Percentiles rank a stretch among this genome's conserved stretches.
phyloP scores from a whole-genome alignment of 2,888 invertebrate species.

The Lymantria dispar region DNA sequence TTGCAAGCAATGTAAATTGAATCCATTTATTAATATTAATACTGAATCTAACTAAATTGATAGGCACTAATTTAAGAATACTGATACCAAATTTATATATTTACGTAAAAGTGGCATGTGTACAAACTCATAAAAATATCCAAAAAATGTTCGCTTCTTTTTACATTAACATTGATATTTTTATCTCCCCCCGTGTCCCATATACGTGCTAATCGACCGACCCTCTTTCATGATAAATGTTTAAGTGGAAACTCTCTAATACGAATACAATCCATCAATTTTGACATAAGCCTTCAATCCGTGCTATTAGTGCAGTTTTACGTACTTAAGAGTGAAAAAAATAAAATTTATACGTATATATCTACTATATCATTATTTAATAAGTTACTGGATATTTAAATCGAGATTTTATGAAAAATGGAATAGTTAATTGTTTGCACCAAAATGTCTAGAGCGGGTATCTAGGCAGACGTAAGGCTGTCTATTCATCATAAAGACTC shows the following conservation, averaged over 20 bases:
- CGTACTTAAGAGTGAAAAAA: conserved; percentile 6
- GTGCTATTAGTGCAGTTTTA: conserved; percentile 17
- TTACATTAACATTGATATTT: conserved; percentile 5
- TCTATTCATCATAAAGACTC: conserved; percentile 26
- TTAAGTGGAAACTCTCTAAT: conserved; percentile 25
- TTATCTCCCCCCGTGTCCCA: conserved; percentile 12
- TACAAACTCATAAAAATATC: background rate
- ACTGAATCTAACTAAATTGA: too few relatives aligned
- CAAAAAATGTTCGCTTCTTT: conserved; percentile 6
- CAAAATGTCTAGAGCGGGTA: background rate
- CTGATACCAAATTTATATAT: too few relatives aligned
- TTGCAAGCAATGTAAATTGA: too few relatives aligned
- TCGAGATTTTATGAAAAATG: background rate
- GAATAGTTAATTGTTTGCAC: background rate
- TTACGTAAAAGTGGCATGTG: too few relatives aligned
- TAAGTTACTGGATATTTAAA: background rate
- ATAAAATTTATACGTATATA: too few relatives aligned
- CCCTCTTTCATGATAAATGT: conserved; percentile 24
- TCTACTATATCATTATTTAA: background rate
- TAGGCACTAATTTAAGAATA: too few relatives aligned
- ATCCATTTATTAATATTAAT: too few relatives aligned
- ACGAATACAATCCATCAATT: conserved; percentile 29
- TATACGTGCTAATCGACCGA: conserved; percentile 24
- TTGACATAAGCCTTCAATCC: conserved; percentile 23
- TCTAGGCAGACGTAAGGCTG: conserved; percentile 10